phyloP scores from a whole-genome alignment of 2,113 vertebrate species.

The Centropristis striata region DNA sequence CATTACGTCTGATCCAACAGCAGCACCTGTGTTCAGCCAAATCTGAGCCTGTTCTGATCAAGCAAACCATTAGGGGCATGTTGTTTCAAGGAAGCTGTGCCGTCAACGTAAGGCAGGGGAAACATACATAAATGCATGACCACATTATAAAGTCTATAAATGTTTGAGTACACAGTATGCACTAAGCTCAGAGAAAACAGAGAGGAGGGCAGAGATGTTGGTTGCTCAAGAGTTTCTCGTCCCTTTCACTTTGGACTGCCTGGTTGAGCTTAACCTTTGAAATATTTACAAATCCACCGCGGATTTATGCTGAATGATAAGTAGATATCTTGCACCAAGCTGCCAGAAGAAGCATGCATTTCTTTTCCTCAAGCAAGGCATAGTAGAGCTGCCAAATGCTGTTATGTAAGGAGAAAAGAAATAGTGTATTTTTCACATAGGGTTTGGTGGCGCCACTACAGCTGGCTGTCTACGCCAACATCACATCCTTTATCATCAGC shows the following conservation, averaged over 20 bases:
- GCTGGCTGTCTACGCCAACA: conserved; percentile 10
- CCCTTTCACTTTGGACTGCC: conserved; percentile 39
- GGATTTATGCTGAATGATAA: conserved; percentile 51
- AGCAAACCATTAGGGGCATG: conserved; percentile 30
- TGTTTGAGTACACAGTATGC: conserved; percentile 67
- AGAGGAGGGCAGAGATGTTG: conserved; percentile 24
- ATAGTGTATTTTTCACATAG: conserved; percentile 16
- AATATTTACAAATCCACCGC: conserved; percentile 67
- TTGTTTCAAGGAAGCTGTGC: conserved; percentile 17
- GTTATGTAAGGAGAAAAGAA: neutral
- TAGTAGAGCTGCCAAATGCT: neutral
- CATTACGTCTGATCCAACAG: conserved; percentile 39
- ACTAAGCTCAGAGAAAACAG: conserved; percentile 41
- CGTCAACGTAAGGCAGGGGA: conserved; percentile 3
- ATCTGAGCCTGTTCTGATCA: conserved; percentile 50
- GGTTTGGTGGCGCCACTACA: conserved; percentile 6
- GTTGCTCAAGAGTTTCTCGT: conserved; percentile 33
- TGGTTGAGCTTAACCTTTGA: conserved; percentile 57
- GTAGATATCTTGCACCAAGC: conserved; percentile 30
- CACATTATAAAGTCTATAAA: conserved; percentile 72
- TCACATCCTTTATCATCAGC: conserved; percentile 62
- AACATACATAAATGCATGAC: conserved; percentile 74
- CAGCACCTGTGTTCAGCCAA: conserved; percentile 57
- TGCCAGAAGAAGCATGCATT: conserved; percentile 24
- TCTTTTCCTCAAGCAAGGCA: neutral